phyloP scores from a whole-genome alignment of 2,888 invertebrate species.

The Epirrhoe tristata region DNA sequence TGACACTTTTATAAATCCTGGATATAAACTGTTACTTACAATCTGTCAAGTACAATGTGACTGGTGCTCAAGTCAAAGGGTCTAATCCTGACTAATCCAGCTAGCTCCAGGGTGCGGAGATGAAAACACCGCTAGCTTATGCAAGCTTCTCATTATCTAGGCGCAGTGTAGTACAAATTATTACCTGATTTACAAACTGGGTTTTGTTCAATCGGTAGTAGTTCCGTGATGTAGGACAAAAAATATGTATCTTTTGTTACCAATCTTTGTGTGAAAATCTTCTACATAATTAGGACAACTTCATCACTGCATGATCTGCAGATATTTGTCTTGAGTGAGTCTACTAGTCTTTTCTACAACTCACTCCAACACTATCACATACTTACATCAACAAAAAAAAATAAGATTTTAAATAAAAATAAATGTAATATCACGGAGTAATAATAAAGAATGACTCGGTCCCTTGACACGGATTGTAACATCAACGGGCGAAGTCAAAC shows the following conservation, averaged over 20 bases:
- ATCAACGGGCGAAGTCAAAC: slow-evolving; percentile 34
- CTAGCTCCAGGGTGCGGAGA: slow-evolving; percentile 18
- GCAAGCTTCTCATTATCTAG: slow-evolving; percentile 29
- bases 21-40: not conserved
- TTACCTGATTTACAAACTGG: not conserved
- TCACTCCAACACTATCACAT: too few species aligned
- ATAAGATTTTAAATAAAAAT: not conserved
- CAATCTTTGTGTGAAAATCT: too few species aligned
- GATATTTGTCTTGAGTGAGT: too few species aligned
- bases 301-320: too few species aligned
- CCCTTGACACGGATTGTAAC: slow-evolving; percentile 37
- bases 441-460: slow-evolving; percentile 37
- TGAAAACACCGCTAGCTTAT: slow-evolving; percentile 41
- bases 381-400: too few species aligned
- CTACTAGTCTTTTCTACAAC: too few species aligned
- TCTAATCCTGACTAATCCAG: slow-evolving; percentile 18
- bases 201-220: not conserved
- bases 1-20: too few species aligned
- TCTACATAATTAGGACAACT: too few species aligned
- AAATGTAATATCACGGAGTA: slow-evolving; percentile 14
- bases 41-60: not conserved
- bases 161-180: not conserved
- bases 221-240: too few species aligned
- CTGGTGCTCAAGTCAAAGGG: not conserved
- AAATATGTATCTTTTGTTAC: too few species aligned